These are phyloP conservation scores for Schrankia costaestrigalis DNA, from an alignment of 2,888 invertebrate genomes.

Conservation along the genomic window DNA sequence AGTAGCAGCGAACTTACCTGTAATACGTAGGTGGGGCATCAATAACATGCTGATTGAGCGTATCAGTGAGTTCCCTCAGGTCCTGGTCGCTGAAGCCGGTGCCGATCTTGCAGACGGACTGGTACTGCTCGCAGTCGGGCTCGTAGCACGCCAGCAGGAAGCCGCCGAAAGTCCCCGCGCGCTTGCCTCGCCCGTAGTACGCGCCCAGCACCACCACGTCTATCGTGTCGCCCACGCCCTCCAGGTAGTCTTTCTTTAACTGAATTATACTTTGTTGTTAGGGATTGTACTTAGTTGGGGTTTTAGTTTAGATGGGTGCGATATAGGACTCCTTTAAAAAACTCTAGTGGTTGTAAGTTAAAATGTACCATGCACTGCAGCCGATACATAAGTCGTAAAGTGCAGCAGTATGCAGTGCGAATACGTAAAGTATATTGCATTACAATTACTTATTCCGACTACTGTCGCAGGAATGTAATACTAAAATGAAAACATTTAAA, in stretches of 20 bases:
- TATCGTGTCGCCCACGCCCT: slow-evolving; percentile 97
- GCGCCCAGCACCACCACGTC: slow-evolving; percentile 98
- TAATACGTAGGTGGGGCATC: slow-evolving; percentile 89
- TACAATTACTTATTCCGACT: too few species aligned
- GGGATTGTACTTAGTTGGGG: too few species aligned
- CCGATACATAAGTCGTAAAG: too few species aligned
- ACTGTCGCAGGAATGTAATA: too few species aligned
- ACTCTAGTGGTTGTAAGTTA: too few species aligned
- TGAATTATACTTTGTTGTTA: slow-evolving; percentile 22
- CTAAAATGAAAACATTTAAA: too few species aligned
- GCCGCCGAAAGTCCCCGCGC: slow-evolving; percentile 96
- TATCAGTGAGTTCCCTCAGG: slow-evolving; percentile 87
- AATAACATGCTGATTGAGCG: slow-evolving; percentile 88
- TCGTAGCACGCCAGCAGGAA: slow-evolving; percentile 97
- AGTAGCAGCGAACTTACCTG: slow-evolving; percentile 49
- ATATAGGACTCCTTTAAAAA: too few species aligned
- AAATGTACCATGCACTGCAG: too few species aligned
- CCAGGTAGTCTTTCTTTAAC: slow-evolving; percentile 98
- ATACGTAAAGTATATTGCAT: too few species aligned
- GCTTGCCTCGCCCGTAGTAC: slow-evolving; percentile 94
- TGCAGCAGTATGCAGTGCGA: too few species aligned
- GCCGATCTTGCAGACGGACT: slow-evolving; percentile 87
- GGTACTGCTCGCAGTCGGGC: slow-evolving; percentile 93
- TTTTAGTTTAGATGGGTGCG: too few species aligned
- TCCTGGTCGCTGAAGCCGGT: slow-evolving; percentile 97